Evolutionary conservation across 2,113 vertebrate genomes (phyloP).

Genomic region (Corvus cornix): DNA sequence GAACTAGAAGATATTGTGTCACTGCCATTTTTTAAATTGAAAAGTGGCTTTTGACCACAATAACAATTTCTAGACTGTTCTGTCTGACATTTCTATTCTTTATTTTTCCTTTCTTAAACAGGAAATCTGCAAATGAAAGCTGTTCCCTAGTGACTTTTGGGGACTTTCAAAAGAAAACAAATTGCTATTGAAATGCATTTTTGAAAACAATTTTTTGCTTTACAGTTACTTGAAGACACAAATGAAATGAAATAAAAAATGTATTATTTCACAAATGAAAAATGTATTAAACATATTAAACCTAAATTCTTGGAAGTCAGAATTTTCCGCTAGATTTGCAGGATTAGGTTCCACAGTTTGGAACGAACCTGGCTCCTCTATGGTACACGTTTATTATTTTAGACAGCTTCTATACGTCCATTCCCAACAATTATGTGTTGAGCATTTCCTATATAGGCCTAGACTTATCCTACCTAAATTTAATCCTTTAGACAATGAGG

Average conservation of each 20-base stretch:
- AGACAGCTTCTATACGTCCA: neutral
- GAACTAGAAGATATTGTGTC: neutral
- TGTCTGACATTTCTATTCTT: neutral
- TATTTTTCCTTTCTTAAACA: neutral
- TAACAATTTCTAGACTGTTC: neutral
- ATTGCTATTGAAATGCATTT: neutral
- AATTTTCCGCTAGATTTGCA: neutral
- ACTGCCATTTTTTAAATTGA: neutral
- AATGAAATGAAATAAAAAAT: neutral
- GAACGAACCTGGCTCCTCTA: neutral
- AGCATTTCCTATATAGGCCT: neutral
- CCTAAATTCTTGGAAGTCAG: neutral
- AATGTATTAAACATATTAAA: neutral
- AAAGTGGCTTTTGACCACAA: constrained; percentile 21
- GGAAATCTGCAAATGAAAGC: neutral
- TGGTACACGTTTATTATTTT: neutral
- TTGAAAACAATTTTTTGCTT: neutral
- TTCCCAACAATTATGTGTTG: neutral
- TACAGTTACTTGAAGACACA: neutral
- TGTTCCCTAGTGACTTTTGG: neutral
- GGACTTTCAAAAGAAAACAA: constrained; percentile 9
- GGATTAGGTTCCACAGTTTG: neutral
- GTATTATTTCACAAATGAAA: neutral
- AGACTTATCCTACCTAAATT: neutral
- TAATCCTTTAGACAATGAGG: neutral